Percentiles rank a stretch among this genome's conserved stretches.
Conservation (phyloP, 2,113 vertebrate species). For the Ictidomys tridecemlineatus region DNA sequence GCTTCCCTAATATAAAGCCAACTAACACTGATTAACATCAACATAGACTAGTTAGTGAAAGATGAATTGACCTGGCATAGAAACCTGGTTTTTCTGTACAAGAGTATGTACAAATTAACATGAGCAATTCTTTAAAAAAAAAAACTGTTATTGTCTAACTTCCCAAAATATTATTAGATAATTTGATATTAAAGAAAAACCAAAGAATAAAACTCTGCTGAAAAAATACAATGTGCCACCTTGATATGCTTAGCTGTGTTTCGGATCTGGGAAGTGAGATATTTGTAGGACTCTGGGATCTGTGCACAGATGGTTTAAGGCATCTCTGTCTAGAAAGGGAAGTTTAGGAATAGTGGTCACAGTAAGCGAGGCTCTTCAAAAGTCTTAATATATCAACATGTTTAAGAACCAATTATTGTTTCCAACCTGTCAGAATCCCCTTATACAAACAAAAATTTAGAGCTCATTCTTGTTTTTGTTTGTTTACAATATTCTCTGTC, state of each 20-base stretch:
- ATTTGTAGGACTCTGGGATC: not conserved
- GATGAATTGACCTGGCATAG: not conserved
- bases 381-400: not conserved
- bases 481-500: constrained; percentile 14
- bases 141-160: not conserved
- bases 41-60: constrained; percentile 7
- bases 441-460: not conserved
- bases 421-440: not conserved
- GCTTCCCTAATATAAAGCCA: not conserved
- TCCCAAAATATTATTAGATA: not conserved
- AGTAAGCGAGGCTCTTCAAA: not conserved
- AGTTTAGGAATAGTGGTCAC: not conserved
- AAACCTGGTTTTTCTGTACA: not conserved
- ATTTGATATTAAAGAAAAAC: constrained; percentile 45
- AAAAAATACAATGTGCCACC: not conserved
- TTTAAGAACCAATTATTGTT: not conserved
- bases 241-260: not conserved
- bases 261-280: not conserved
- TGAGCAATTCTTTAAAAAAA: not conserved
- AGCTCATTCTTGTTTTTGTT: not conserved
- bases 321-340: not conserved
- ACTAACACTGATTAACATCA: not conserved
- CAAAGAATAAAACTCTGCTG: not conserved
- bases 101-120: not conserved
- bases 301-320: not conserved